These are phyloP conservation scores for Drosophila subsilvestris DNA, from an alignment of 2,888 invertebrate genomes.

Conservation along the genomic window DNA sequence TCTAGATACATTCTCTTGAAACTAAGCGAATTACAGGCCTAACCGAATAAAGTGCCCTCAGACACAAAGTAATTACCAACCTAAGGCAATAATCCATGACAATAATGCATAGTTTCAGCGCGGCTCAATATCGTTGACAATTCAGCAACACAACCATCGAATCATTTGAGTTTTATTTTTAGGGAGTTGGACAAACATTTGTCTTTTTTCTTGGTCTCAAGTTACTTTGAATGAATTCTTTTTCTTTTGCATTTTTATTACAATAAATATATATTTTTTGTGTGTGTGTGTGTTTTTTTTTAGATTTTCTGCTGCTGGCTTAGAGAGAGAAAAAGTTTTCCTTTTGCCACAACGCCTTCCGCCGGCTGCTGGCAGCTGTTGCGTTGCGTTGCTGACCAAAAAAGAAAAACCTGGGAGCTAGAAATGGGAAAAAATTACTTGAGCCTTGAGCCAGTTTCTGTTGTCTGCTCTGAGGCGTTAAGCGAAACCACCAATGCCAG, in stretches of 20 bases:
- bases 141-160: neutral
- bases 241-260: neutral
- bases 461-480: slow-evolving; percentile 52
- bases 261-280: no score
- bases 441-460: slow-evolving; percentile 30
- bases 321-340: slow-evolving; percentile 50
- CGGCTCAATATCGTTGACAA: neutral
- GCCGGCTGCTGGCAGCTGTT: slow-evolving; percentile 61
- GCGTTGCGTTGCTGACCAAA: slow-evolving; percentile 46
- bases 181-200: slow-evolving; percentile 41
- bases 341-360: slow-evolving; percentile 9
- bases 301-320: slow-evolving; percentile 29
- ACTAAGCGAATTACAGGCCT: no score
- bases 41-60: no score
- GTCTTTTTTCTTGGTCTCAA: no score
- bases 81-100: neutral
- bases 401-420: neutral
- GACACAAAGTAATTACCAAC: neutral
- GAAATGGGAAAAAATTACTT: slow-evolving; percentile 25
- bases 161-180: slow-evolving; percentile 10
- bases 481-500: slow-evolving; percentile 19
- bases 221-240: slow-evolving; percentile 45
- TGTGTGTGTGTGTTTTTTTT: slow-evolving; percentile 23
- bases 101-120: neutral
- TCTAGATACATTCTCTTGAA: no score